Conservation (phyloP, 2,888 invertebrate genomes). For the Marasmarcha lunaedactyla region DNA sequence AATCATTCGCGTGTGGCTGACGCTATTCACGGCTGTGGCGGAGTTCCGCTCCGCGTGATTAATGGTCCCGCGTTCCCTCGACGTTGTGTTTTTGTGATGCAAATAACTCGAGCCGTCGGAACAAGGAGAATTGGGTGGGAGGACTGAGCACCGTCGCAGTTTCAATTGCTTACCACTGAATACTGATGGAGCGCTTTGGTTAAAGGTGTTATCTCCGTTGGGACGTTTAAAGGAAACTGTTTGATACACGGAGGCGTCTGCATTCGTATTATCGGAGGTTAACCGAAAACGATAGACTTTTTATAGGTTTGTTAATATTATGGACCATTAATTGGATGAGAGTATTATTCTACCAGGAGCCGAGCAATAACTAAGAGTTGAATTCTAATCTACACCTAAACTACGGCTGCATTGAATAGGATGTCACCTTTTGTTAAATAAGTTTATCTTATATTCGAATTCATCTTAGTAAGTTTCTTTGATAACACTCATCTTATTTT, state of each 20-base stretch:
- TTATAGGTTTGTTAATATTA: too few species aligned
- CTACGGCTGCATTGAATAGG: too few species aligned
- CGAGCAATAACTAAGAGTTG: too few species aligned
- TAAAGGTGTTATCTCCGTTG: slow-evolving; percentile 47
- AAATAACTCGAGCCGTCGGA: slow-evolving; percentile 67
- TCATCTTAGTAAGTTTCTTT: too few species aligned
- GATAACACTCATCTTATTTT: too few species aligned
- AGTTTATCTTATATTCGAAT: too few species aligned
- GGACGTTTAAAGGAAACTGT: slow-evolving; percentile 33
- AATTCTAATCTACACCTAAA: too few species aligned
- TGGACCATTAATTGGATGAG: too few species aligned
- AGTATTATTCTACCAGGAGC: too few species aligned
- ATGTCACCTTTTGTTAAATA: too few species aligned
- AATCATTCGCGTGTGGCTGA: slow-evolving; percentile 61
- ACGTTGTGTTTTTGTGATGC: slow-evolving; percentile 70
- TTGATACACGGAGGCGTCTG: slow-evolving; percentile 21
- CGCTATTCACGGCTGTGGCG: slow-evolving; percentile 51
- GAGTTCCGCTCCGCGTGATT: slow-evolving; percentile 61
- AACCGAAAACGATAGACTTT: too few species aligned
- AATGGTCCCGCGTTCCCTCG: slow-evolving; percentile 62
- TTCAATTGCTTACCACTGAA: slow-evolving; percentile 66
- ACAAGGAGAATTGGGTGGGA: slow-evolving; percentile 67
- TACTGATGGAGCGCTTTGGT: slow-evolving; percentile 62
- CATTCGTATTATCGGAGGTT: too few species aligned
- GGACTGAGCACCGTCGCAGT: slow-evolving; percentile 59